Evolutionary conservation across 2,888 invertebrate species (phyloP).

Genomic region (Tubulanus polymorphus): DNA sequence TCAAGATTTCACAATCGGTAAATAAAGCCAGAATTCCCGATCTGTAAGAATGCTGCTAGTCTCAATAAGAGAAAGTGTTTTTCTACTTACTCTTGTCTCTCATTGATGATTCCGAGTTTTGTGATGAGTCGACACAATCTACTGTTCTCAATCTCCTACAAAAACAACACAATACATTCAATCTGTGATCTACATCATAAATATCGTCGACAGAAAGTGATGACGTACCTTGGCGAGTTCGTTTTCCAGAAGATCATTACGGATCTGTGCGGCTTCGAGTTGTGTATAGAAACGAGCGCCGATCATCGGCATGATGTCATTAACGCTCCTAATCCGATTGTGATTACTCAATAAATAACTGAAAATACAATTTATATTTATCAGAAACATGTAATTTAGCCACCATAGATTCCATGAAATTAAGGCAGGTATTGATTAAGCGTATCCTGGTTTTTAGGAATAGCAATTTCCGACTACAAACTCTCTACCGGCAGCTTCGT

Average conservation of each 20-base stretch:
- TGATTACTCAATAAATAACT: constrained; percentile 44
- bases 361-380: constrained; percentile 8
- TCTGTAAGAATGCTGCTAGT: no score
- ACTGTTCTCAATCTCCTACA: constrained; percentile 85
- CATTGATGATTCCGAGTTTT: constrained; percentile 91
- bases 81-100: constrained; percentile 79
- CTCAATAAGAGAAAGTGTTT: no score
- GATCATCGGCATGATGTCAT: constrained; percentile 99
- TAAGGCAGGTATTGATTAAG: no score
- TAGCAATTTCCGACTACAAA: no score
- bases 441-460: no score
- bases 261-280: constrained; percentile 81
- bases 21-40: no score
- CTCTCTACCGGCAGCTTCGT: no score
- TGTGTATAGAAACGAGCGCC: constrained; percentile 94
- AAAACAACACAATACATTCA: constrained; percentile 3
- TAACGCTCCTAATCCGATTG: constrained; percentile 63
- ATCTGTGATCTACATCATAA: no score
- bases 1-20: no score
- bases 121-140: constrained; percentile 83
- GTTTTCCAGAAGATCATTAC: constrained; percentile 83
- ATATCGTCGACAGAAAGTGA: no score
- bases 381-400: no score
- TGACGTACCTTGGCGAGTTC: constrained; percentile 71
- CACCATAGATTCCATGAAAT: no score